Evolutionary conservation across 2,888 invertebrate genomes (phyloP).

Genomic region (Pyrrhosoma nymphula): DNA sequence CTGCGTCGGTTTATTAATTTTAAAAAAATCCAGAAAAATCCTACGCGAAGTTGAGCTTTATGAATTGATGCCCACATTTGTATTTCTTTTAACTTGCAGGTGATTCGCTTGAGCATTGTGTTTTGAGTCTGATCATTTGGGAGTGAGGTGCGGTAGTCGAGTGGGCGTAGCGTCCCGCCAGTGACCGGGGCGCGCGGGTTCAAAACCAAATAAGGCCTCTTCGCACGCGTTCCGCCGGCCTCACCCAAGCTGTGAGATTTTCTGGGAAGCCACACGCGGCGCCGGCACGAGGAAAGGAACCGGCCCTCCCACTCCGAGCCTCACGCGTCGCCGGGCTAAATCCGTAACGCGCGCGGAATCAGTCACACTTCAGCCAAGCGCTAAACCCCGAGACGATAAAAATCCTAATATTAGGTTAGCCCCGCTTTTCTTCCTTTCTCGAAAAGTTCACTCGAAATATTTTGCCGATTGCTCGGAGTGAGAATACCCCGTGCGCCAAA

Average conservation of each 20-base stretch:
- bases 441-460: not conserved
- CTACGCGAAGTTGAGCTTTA: no score
- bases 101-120: no score
- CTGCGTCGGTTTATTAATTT: no score
- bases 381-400: not conserved
- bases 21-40: no score
- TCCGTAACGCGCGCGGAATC: not conserved
- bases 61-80: no score
- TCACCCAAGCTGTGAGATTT: not conserved
- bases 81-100: no score
- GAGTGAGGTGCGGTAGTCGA: no score
- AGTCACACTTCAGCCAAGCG: not conserved
- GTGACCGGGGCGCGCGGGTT: not conserved
- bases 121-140: no score
- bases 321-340: not conserved
- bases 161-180: no score
- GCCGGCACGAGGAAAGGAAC: not conserved
- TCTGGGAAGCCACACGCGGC: not conserved
- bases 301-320: not conserved
- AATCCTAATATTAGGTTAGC: not conserved
- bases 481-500: no score
- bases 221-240: not conserved
- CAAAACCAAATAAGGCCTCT: not conserved
- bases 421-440: not conserved
- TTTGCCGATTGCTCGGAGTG: not conserved